These are phyloP conservation scores for Columba guinea DNA, from an alignment of 2,797 vertebrate species.

Conservation along the genomic window DNA sequence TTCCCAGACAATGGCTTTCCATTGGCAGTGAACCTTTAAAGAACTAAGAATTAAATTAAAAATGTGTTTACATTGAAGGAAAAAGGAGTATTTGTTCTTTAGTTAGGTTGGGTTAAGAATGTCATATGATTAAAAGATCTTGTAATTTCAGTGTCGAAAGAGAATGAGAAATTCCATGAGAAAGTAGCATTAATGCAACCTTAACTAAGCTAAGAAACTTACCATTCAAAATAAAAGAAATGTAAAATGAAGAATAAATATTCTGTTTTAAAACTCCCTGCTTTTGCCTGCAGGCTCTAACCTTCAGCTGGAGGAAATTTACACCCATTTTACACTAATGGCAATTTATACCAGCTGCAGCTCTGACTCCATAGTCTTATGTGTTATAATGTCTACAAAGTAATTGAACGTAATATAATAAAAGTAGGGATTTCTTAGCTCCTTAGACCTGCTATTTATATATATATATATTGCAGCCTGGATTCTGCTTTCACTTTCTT, in stretches of 20 bases:
- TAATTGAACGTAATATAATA: slow-evolving; percentile 45
- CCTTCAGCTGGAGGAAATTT: slow-evolving; percentile 64
- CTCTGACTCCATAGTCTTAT: not conserved
- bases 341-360: slow-evolving; percentile 60
- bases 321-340: slow-evolving; percentile 59
- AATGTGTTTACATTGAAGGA: not conserved
- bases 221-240: slow-evolving; percentile 16
- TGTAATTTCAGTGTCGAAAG: not conserved
- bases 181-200: not conserved
- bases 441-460: not conserved
- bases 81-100: not conserved
- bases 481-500: slow-evolving; percentile 24
- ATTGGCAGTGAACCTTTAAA: not conserved
- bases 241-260: slow-evolving; percentile 15
- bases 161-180: not conserved
- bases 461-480: not conserved
- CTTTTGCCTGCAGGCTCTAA: slow-evolving; percentile 18
- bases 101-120: slow-evolving; percentile 12
- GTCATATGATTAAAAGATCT: not conserved
- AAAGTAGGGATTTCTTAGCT: slow-evolving; percentile 36
- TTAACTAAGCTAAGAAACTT: not conserved
- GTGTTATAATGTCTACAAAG: slow-evolving; percentile 21
- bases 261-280: slow-evolving; percentile 1
- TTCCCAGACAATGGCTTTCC: slow-evolving; percentile 22
- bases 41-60: slow-evolving; percentile 19